These are phyloP conservation scores for Germaria angustata DNA, from an alignment of 2,888 invertebrate genomes.

Conservation along the genomic window DNA sequence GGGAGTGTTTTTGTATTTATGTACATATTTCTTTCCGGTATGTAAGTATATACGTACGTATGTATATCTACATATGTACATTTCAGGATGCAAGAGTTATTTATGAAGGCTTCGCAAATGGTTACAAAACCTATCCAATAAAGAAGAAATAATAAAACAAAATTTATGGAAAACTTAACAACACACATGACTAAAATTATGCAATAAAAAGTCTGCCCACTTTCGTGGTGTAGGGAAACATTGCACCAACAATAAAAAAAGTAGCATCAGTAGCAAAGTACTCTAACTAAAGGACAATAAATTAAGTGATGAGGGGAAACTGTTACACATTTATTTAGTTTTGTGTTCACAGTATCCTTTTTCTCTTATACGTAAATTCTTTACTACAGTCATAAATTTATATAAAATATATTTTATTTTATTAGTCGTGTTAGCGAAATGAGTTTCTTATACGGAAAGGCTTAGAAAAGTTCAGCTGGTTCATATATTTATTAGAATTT, in stretches of 20 bases:
- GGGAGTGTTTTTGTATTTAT: neutral
- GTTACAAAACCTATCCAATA: slow-evolving; percentile 33
- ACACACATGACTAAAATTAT: slow-evolving; percentile 30
- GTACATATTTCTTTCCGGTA: neutral
- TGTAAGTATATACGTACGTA: neutral
- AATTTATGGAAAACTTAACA: slow-evolving; percentile 15
- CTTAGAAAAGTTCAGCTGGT: neutral
- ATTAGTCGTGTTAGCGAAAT: neutral
- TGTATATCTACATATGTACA: neutral
- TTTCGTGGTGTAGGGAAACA: neutral
- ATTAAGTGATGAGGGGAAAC: slow-evolving; percentile 4
- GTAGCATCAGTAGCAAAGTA: neutral
- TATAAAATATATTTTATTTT: slow-evolving; percentile 8
- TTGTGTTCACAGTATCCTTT: neutral
- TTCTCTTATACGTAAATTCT: neutral
- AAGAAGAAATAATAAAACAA: neutral
- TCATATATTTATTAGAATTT: too few species aligned
- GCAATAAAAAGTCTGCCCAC: neutral
- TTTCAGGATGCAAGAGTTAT: neutral
- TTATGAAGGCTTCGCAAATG: slow-evolving; percentile 38
- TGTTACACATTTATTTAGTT: neutral
- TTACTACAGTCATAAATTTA: slow-evolving; percentile 19
- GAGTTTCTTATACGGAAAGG: neutral
- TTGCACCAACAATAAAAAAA: neutral
- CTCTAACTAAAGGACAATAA: slow-evolving; percentile 6